Evolutionary conservation across 1,140 invertebrate species (phyloP).

Genomic region (Aphelinus certus): DNA sequence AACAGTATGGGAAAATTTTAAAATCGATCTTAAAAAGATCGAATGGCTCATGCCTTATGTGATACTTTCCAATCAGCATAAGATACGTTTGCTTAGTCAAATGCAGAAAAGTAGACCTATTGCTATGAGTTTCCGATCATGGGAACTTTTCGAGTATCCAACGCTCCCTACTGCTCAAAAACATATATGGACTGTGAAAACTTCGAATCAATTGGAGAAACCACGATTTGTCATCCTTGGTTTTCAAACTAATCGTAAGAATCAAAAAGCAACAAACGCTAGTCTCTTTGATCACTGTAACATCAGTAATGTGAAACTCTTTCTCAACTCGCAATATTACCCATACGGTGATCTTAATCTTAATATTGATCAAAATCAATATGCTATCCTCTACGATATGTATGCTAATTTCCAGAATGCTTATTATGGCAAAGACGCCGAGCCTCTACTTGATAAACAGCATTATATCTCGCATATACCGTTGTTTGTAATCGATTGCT

Average conservation of each 20-base stretch:
- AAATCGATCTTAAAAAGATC: constrained; percentile 37
- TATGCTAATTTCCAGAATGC: constrained; percentile 33
- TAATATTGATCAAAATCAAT: constrained; percentile 48
- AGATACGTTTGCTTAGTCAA: constrained; percentile 43
- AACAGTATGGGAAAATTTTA: constrained; percentile 9
- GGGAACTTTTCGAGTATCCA: constrained; percentile 56
- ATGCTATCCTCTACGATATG: constrained; percentile 39
- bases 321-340: constrained; percentile 7
- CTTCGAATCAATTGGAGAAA: constrained; percentile 36
- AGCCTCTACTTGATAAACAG: background rate
- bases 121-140: constrained; percentile 47
- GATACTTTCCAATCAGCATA: constrained; percentile 41
- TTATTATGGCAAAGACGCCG: constrained; percentile 16
- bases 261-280: constrained; percentile 10
- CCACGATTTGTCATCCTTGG: constrained; percentile 46
- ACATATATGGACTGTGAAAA: constrained; percentile 45
- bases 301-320: constrained; percentile 15
- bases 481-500: constrained; percentile 40
- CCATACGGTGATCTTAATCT: constrained; percentile 46
- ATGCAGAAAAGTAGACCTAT: constrained; percentile 48
- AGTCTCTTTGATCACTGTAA: constrained; percentile 32
- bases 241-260: constrained; percentile 45
- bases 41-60: constrained; percentile 46
- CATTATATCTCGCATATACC: constrained; percentile 11
- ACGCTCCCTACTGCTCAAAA: constrained; percentile 47